Base-by-base conservation (phyloP, 2,113 vertebrate genomes). In the Pollimyrus isidori region DNA sequence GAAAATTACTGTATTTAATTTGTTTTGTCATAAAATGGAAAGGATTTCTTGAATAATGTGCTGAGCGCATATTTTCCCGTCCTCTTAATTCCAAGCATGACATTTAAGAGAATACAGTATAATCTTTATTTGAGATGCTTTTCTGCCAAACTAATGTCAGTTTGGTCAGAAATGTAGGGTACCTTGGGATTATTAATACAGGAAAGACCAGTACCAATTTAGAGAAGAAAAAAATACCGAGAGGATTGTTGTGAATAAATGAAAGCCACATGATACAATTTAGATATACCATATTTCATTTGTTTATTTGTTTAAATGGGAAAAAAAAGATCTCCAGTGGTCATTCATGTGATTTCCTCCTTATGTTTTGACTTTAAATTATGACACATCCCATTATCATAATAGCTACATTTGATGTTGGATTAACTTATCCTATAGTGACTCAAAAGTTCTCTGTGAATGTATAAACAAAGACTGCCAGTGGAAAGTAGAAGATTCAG, bases 11-110 rank as follows among this genome's bases (percentile, higher is more conserved):
- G 73, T 58, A 83, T 88, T 90, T 87, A 58, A 88, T 82, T 90
- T 89, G 82, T 35, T 89, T 86, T 88, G 89, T 87, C 89, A 88
- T 90, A 90, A 90, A 90, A 90, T 88, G 49, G 19, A 50, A 83
- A 90, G 26, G 69, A 82, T 45, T 65, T 88, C 65, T 90, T 88
- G 86, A 87, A 90, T 83, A 90, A 90, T 83, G 73, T 88, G 89
- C 89, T 88, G 89, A 88, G 86, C 87, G n/a, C 49, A 65, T 80
- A 84, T 80, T 87, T 88, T 45, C 65, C 73, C 86, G 46, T 82
- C 30, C 39, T 45, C 73, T 90, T 62, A 76, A 90, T 88, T 88
- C 65, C 52, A 48, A 10, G 69, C 86, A 35, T 90, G 89, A 88
- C 89, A 90, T 90, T 90, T 90, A 90, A 90, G 86, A 90, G 86